A percentile compares a stretch with the other conserved stretches of the same genome.
phyloP scores from a whole-genome alignment of 2,888 invertebrate species.

The Tanytarsus gracilentus region DNA sequence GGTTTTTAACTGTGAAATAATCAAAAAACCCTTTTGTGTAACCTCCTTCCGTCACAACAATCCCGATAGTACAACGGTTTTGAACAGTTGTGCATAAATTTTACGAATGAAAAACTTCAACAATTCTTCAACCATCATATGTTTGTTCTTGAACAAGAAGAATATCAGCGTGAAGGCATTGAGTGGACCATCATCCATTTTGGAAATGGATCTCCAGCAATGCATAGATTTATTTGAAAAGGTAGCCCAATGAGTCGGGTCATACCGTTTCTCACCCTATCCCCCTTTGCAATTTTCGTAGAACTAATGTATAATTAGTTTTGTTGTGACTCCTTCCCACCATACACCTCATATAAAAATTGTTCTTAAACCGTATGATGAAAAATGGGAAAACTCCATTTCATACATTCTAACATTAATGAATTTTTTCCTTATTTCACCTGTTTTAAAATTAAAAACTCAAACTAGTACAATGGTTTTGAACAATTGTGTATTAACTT shows the following conservation, averaged over 20 bases:
- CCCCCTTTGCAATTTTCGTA: no score
- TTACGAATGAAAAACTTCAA: conserved; percentile 88
- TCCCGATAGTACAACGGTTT: conserved; percentile 73
- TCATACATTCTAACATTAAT: no score
- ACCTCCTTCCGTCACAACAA: background rate
- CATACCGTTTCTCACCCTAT: background rate
- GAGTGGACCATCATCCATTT: conserved; percentile 90
- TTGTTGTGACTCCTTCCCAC: no score
- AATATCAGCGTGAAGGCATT: conserved; percentile 83
- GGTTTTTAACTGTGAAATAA: background rate
- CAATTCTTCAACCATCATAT: conserved; percentile 94
- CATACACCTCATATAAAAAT: no score
- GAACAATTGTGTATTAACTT: conserved; percentile 92
- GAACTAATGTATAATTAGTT: no score
- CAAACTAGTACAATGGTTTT: conserved; percentile 71
- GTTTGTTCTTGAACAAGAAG: conserved; percentile 90
- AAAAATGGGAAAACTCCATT: no score
- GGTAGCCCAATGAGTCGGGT: conserved; percentile 47
- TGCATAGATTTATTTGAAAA: conserved; percentile 98
- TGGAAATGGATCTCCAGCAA: conserved; percentile 87
- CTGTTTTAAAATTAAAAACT: background rate
- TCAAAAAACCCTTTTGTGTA: background rate
- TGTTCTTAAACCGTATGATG: no score
- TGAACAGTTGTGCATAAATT: conserved; percentile 90
- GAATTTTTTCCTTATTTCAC: background rate